Evolutionary conservation across 2,113 vertebrate species (phyloP).

Genomic region (Paratilapia polleni): DNA sequence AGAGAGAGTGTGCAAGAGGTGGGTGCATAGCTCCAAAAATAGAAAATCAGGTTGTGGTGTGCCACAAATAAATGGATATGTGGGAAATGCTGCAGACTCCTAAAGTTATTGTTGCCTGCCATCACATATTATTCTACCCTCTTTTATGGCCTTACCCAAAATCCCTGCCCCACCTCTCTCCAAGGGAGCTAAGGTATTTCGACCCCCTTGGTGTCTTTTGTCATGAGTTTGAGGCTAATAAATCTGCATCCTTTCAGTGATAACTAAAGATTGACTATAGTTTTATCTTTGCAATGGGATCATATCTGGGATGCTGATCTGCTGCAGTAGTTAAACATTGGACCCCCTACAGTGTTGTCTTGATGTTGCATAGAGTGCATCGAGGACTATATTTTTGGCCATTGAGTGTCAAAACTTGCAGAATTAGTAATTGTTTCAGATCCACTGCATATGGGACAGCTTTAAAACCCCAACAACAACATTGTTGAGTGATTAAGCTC

Average conservation of each 20-base stretch:
- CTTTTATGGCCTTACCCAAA: neutral
- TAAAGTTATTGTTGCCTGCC: neutral
- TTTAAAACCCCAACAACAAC: conserved; percentile 24
- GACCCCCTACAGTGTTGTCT: neutral
- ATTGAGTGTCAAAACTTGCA: conserved; percentile 40
- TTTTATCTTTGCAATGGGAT: neutral
- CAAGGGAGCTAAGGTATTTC: neutral
- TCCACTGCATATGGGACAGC: neutral
- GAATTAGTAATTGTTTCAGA: conserved; percentile 26
- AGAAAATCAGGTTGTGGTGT: neutral
- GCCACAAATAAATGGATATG: neutral
- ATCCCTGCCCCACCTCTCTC: neutral
- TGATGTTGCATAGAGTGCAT: neutral
- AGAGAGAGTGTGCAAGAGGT: neutral
- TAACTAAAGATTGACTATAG: neutral
- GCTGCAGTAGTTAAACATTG: too few species aligned
- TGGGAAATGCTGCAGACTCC: neutral
- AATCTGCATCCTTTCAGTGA: too few species aligned
- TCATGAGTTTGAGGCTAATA: too few species aligned
- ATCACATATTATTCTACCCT: neutral
- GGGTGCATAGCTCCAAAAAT: neutral
- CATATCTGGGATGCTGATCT: too few species aligned
- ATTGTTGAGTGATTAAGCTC: conserved; percentile 38
- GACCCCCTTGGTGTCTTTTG: neutral
- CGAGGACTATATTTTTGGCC: conserved; percentile 24